Evolutionary conservation across 2,113 vertebrate genomes (phyloP).

Genomic region (Acrocephalus arundinaceus): DNA sequence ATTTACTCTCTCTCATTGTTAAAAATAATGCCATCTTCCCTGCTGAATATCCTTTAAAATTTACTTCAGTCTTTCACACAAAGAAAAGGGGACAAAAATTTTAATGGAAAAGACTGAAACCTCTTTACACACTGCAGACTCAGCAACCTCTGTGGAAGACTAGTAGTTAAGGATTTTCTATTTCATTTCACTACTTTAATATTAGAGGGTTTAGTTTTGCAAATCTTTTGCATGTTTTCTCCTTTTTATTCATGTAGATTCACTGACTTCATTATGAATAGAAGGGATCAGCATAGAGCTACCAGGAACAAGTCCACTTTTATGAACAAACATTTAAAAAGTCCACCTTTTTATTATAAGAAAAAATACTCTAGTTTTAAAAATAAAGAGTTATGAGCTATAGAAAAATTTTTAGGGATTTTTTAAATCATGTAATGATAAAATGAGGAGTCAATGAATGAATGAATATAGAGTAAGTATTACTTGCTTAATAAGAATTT

Average conservation of each 20-base stretch:
- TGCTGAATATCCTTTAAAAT: neutral
- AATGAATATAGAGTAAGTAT: neutral
- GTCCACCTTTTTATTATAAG: neutral
- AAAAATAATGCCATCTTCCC: neutral
- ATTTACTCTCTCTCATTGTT: neutral
- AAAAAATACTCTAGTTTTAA: rapidly evolving
- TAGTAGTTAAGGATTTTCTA: neutral
- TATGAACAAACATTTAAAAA: neutral
- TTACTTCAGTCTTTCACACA: neutral
- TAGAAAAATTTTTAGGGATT: neutral
- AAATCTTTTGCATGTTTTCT: neutral
- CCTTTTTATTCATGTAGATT: neutral
- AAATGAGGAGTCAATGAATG: neutral
- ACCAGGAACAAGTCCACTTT: neutral
- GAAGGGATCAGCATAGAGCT: neutral
- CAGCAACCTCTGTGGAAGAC: neutral
- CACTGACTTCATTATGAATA: neutral
- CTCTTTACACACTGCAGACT: neutral
- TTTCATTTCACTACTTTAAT: neutral
- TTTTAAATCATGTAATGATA: neutral
- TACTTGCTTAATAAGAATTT: neutral
- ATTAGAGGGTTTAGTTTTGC: neutral
- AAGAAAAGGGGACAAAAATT: neutral
- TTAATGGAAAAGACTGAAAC: neutral
- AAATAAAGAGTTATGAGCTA: neutral